These are phyloP conservation scores for Caenorhabditis doughertyi DNA, from an alignment of 2,888 invertebrate species.

Conservation along the genomic window DNA sequence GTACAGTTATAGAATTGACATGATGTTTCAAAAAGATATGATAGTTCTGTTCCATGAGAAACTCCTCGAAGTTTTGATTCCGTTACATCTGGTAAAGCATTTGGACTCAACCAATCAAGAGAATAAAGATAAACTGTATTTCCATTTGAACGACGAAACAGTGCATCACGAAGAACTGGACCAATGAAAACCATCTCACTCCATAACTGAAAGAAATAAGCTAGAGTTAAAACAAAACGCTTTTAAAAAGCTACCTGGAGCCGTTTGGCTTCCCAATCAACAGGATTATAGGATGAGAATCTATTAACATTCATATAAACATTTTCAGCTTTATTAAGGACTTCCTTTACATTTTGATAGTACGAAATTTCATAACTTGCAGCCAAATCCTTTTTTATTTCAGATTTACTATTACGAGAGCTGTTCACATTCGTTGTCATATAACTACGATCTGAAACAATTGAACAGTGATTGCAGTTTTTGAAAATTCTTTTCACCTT, in stretches of 20 bases:
- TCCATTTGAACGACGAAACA: slow-evolving; percentile 2
- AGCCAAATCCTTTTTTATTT: slow-evolving; percentile 2
- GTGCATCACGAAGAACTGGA: slow-evolving; percentile 12
- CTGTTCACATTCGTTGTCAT: slow-evolving; percentile 18
- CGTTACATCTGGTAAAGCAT: slow-evolving; percentile 2
- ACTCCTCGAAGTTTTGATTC: background rate
- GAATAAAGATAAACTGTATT: slow-evolving; percentile 8
- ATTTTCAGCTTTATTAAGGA: background rate
- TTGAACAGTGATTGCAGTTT: no score
- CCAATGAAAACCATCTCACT: slow-evolving; percentile 27
- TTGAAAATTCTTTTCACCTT: no score
- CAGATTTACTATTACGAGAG: background rate
- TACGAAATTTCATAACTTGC: slow-evolving; percentile 11
- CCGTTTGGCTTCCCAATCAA: slow-evolving; percentile 14
- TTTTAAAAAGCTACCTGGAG: background rate
- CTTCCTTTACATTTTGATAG: background rate
- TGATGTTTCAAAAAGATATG: background rate
- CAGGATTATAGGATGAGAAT: background rate
- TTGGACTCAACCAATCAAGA: slow-evolving; percentile 13
- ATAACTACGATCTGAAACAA: background rate
- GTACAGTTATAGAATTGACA: slow-evolving; percentile 8
- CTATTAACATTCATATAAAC: background rate
- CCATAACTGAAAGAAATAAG: background rate
- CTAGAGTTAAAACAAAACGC: background rate
- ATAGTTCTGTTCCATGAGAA: background rate